Base-by-base conservation (phyloP, 2,113 vertebrate species). In the Pungitius pungitius region DNA sequence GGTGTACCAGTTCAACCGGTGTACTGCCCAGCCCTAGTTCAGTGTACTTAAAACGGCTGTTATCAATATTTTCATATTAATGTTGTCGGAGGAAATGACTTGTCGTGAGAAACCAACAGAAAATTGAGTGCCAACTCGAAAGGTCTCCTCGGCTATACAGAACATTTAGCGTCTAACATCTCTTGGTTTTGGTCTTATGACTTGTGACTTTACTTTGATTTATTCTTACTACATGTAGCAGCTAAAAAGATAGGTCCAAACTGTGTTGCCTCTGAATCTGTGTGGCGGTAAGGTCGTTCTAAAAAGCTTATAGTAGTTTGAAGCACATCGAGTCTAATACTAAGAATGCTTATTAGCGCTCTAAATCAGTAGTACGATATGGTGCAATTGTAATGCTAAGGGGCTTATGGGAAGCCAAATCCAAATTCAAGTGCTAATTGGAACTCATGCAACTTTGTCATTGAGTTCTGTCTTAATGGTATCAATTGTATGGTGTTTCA, bases 371-470 rank as follows among this genome's bases (percentile, higher is more conserved):
- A 4, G 30, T 52, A 24, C 70, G 69, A 8, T 55, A 60, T 27
- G 18, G 22, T 60, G 33, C 76, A 13, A 27, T 27, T 61, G 40
- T 78, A 72, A 75, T 60, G 7, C 57, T 69, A 66, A 66, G 58
- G 64, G 73, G 52, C 55, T 82, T 69, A 66, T 30, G 12, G 24
- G 42, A 57, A 51, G 56, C 78, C 42, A 60, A 73, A 61, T 33
- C 42, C n/a, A 40, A 60, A 78, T 35, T 58, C 56, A 54, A 67
- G 37, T 63, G 40, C 59, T 65, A 75, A 71, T 77, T 70, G 63
- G 65, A 80, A 75, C 56, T 49, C 11, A 30, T 49, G 15, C 33
- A 49, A 22, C 3, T 8, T 63, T 61, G 49, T 33, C 64, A 66
- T 18, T 30, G 12, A 39, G 42, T 77, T 56, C 35, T 14, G 9